phyloP scores from a whole-genome alignment of 2,888 invertebrate genomes.

The Drosophila fungiperda region DNA sequence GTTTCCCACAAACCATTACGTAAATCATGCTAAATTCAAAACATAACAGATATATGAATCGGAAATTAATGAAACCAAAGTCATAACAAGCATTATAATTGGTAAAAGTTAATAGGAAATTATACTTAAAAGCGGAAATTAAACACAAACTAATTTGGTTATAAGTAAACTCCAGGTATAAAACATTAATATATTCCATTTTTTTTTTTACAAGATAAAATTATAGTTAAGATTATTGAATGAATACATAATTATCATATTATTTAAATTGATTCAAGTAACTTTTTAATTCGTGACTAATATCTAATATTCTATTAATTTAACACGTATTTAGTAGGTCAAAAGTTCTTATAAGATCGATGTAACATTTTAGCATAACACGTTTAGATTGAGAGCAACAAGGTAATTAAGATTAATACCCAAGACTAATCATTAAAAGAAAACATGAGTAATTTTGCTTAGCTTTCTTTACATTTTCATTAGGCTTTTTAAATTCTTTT shows the following conservation, averaged over 20 bases:
- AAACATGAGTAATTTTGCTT: not conserved
- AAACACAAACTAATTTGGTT: not conserved
- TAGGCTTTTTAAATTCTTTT: not conserved
- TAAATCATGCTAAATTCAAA: slow-evolving; percentile 12
- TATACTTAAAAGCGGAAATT: slow-evolving; percentile 6
- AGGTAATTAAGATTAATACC: not conserved
- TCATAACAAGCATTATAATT: slow-evolving; percentile 9
- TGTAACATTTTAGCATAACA: slow-evolving; percentile 23
- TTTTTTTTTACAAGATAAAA: not conserved
- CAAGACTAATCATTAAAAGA: not conserved
- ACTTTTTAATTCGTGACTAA: not conserved
- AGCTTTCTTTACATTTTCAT: not conserved
- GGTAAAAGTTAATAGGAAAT: slow-evolving; percentile 15
- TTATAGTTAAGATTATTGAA: not conserved
- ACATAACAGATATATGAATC: slow-evolving; percentile 7
- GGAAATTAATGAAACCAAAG: slow-evolving; percentile 5
- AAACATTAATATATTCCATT: not conserved
- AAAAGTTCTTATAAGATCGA: slow-evolving; percentile 11
- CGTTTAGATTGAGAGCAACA: slow-evolving; percentile 1
- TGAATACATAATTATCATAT: not conserved
- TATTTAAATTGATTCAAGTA: not conserved
- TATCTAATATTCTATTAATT: not conserved
- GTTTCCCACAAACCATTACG: slow-evolving; percentile 10
- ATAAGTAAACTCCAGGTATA: not conserved
- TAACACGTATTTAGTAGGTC: not conserved